These are phyloP conservation scores for Dinoponera quadriceps DNA, from an alignment of 1,140 invertebrate genomes.

Conservation along the genomic window DNA sequence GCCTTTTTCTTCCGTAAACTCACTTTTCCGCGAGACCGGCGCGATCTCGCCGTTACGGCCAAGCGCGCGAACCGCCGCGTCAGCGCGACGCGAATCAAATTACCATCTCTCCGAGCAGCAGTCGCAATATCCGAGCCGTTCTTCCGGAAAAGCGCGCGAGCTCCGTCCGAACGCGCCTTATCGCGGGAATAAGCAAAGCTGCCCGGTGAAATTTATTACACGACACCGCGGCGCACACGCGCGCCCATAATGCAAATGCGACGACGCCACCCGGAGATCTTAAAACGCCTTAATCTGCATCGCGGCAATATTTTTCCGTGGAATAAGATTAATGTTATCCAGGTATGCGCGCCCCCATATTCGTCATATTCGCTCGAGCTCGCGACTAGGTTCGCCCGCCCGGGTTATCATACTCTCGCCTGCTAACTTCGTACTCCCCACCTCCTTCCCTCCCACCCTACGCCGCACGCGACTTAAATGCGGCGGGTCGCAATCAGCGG, in stretches of 20 bases:
- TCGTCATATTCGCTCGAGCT: slow-evolving; percentile 51
- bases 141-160: slow-evolving; percentile 26
- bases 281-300: slow-evolving; percentile 55
- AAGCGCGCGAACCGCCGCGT: slow-evolving; percentile 14
- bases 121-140: slow-evolving; percentile 22
- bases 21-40: not conserved
- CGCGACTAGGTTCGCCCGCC: not conserved
- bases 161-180: slow-evolving; percentile 1
- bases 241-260: slow-evolving; percentile 43
- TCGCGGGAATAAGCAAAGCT: slow-evolving; percentile 30
- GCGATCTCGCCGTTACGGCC: not conserved
- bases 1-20: not conserved
- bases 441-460: not conserved
- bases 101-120: not conserved
- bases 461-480: slow-evolving; percentile 44
- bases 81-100: slow-evolving; percentile 5
- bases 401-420: slow-evolving; percentile 36
- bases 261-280: slow-evolving; percentile 36
- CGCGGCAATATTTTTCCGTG: slow-evolving; percentile 48
- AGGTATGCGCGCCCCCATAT: slow-evolving; percentile 20
- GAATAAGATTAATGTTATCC: slow-evolving; percentile 61
- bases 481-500: slow-evolving; percentile 58
- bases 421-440: not conserved
- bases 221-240: slow-evolving; percentile 29
- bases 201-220: slow-evolving; percentile 49